Base-by-base conservation (phyloP, 2,888 invertebrate genomes). In the Gastracanthus pulcherrimus region DNA sequence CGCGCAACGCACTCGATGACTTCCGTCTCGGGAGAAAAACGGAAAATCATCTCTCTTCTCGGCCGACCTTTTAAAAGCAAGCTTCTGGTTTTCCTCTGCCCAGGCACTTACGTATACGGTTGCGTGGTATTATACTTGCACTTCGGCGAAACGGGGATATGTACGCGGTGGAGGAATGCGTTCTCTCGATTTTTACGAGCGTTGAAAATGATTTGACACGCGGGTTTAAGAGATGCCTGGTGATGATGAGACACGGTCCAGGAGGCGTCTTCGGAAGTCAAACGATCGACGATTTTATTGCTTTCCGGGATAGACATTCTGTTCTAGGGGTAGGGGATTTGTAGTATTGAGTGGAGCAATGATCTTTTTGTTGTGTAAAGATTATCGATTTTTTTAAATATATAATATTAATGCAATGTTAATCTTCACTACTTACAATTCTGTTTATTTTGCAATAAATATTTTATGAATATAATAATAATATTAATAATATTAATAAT, bases 1-100 rank as follows among this genome's bases (percentile, higher is more conserved):
- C n/a, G n/a, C n/a, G n/a, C n/a, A n/a, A n/a, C n/a, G 23, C 76
- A 36, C 64, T 76, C 69, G 75, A 76, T 76, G 76, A 81, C 81
- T 81, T 81, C 81, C 81, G 81, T 72, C 60, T 67, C 31, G n/a
- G 16, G 29, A 9, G n/a, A 58, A 45, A 76, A 81, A 81, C 76
- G 72, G 67, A 76, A 81, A 76, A 81, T 81, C 81, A 81, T 81
- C 81, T 48, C 66, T 71, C 19, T 9, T 36, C 29, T 23, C n/a
- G 41, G 55, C 62, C 34, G 29, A 11, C n/a, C 71, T 71, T 81
- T 72, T 72, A 41, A 76, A 81, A 76, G 76, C 76, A 81, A 76
- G 76, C 76, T 76, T 76, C 81, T 81, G 81, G 76, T 71, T 76
- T 81, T 81, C 23, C 58, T 81, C 75, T n/a, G 26, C 60, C 11